Base-by-base conservation (phyloP, 2,888 invertebrate species). In the Drosophila monieri region DNA sequence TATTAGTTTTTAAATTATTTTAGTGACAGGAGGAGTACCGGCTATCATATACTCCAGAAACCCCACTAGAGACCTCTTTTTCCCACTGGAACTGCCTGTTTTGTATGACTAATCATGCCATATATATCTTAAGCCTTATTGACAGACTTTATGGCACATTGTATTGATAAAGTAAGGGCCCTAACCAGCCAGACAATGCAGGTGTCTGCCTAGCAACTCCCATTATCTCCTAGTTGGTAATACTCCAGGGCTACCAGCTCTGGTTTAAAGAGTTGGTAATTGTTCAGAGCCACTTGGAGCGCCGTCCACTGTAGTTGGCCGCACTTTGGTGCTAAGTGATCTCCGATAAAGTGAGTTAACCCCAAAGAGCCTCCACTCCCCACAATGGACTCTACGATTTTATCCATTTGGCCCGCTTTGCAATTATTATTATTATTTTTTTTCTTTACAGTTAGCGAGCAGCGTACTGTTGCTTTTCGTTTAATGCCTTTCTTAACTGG, bases 401-500 rank as follows among this genome's bases (percentile, higher is more conserved):
- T 48, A 51, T 62, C 65, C 51, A 18, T 27, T 14, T 37, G 39
- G n/a, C 15, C 15, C 43, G 21, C 51, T 25, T 37, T 25, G n/a
- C 25, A n/a, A 27, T 60, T 61, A 35, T 23, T 61, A 46, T 46
- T 59, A 61, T 23, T 43, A 21, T 48, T 27, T 25, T 27, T 25
- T 61, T 32, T 25, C 35, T 39, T 21, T 57, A 51, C 52, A 65
- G 51, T 21, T 35, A 41, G 39, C 18, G 39, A 41, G 39, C 39
- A 41, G 39, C 18, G n/a, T 37, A 37, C 14, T 37, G 32, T 32
- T 56, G 49, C 48, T 18, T 37, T 35, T 37, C 21, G 32, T 10
- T 47, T 57, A 46, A 51, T 69, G 43, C 51, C 43, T 52, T 59
- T 66, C 57, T 37, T 52, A 52, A 68, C 61, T 70, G 60, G 60